Percentiles rank a stretch among this genome's conserved stretches.
These are phyloP conservation scores for Takifugu bimaculatus DNA, from an alignment of 2,113 vertebrate genomes.

Conservation along the genomic window DNA sequence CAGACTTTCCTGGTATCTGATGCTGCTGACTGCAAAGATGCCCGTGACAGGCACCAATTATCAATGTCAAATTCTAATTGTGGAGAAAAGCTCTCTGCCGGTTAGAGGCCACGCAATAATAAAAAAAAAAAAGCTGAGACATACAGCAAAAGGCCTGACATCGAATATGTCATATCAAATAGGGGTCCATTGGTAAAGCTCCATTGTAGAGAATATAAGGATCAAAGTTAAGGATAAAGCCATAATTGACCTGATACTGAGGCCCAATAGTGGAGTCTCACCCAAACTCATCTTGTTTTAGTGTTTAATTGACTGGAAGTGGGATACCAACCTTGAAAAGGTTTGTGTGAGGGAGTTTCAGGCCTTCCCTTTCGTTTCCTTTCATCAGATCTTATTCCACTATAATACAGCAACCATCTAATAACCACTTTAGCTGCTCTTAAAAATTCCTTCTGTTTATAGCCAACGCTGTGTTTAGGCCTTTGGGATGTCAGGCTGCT, in stretches of 20 bases:
- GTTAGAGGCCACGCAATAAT: constrained; percentile 39
- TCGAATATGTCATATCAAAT: constrained; percentile 32
- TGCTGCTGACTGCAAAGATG: constrained; percentile 32
- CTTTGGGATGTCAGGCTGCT: constrained; percentile 50
- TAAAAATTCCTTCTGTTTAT: constrained; percentile 74
- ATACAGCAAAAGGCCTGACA: constrained; percentile 39
- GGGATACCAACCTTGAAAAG: constrained; percentile 37
- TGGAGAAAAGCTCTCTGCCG: constrained; percentile 39
- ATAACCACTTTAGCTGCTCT: constrained; percentile 70
- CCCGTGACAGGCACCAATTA: constrained; percentile 68
- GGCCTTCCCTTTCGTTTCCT: constrained; percentile 37
- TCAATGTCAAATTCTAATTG: constrained; percentile 53
- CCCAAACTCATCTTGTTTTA: constrained; percentile 30
- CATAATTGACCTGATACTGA: constrained; percentile 33
- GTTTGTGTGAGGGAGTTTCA: constrained; percentile 15
- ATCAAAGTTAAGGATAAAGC: constrained; percentile 48
- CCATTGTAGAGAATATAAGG: constrained; percentile 24
- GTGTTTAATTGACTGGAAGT: constrained; percentile 65
- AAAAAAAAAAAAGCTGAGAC: constrained; percentile 46
- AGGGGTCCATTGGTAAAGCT: constrained; percentile 23
- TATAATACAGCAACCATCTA: constrained; percentile 68
- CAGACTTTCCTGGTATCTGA: constrained; percentile 21
- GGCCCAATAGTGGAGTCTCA: constrained; percentile 13
- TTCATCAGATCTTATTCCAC: constrained; percentile 72
- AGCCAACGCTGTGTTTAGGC: constrained; percentile 40